Conservation (phyloP, 2,888 invertebrate species). For the Hydroisotoma schaefferi region DNA sequence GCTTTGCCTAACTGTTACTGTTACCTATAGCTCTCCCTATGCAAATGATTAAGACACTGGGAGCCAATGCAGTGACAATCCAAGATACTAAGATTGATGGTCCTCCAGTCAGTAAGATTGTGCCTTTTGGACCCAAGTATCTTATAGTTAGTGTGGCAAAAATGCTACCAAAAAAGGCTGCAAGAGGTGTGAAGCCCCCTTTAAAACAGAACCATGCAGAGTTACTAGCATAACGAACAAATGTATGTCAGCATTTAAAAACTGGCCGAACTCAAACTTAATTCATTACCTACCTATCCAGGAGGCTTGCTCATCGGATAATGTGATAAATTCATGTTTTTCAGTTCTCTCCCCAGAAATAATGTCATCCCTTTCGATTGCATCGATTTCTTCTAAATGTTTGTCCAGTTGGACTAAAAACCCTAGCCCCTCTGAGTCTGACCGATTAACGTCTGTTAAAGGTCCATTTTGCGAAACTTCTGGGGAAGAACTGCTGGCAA, state of each 20-base stretch:
- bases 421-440: background rate
- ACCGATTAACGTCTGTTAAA: no score
- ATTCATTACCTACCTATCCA: constrained; percentile 35
- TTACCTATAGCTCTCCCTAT: constrained; percentile 36
- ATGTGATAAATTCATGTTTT: constrained; percentile 16
- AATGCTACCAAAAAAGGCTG: constrained; percentile 40
- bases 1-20: no score
- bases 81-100: constrained; percentile 36
- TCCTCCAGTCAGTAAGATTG: constrained; percentile 30
- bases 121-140: constrained; percentile 37
- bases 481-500: background rate
- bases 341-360: background rate
- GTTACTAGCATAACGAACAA: no score
- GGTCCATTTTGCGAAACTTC: background rate
- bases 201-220: background rate
- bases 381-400: background rate
- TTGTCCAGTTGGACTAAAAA: background rate
- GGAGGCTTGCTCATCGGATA: constrained; percentile 32
- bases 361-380: background rate
- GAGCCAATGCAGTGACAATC: constrained; percentile 37
- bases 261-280: background rate
- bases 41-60: constrained; percentile 23
- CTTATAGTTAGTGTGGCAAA: constrained; percentile 32
- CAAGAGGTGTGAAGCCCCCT: constrained; percentile 42
- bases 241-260: no score